phyloP scores from a whole-genome alignment of 2,888 invertebrate species.

The Scaptomyza parva region DNA sequence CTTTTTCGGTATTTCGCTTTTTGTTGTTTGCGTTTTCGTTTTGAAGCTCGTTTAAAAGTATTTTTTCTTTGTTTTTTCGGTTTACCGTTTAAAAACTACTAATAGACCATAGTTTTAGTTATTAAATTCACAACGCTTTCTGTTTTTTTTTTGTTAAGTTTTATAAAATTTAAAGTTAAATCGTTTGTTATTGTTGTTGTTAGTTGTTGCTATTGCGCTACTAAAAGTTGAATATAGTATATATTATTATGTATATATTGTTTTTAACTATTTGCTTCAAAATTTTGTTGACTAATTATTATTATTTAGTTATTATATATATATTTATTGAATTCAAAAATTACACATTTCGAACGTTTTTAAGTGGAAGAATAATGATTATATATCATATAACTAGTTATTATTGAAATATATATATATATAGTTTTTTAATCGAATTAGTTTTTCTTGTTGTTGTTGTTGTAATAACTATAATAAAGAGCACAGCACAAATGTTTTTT shows the following conservation, averaged over 20 bases:
- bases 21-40: constrained; percentile 30
- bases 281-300: constrained; percentile 48
- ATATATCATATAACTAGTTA: constrained; percentile 48
- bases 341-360: constrained; percentile 72
- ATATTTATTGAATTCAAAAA: constrained; percentile 50
- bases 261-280: constrained; percentile 31
- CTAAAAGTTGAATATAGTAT: constrained; percentile 57
- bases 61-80: constrained; percentile 29
- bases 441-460: constrained; percentile 26
- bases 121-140: constrained; percentile 70
- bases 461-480: constrained; percentile 55
- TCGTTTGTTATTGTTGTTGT: constrained; percentile 24
- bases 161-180: constrained; percentile 50
- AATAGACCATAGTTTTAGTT: constrained; percentile 60
- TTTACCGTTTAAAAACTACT: constrained; percentile 71
- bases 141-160: constrained; percentile 59
- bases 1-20: constrained; percentile 8
- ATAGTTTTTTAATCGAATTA: too few species aligned
- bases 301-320: constrained; percentile 3
- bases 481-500: constrained; percentile 70
- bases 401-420: too few species aligned
- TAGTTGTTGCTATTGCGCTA: constrained; percentile 35
- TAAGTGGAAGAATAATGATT: constrained; percentile 77
- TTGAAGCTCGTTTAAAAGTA: constrained; percentile 73
- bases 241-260: constrained; percentile 30